Evolutionary conservation across 2,888 invertebrate genomes (phyloP), one percentile per base, ranked within the genome.

Genomic region (Drosophila bunnanda): DNA sequence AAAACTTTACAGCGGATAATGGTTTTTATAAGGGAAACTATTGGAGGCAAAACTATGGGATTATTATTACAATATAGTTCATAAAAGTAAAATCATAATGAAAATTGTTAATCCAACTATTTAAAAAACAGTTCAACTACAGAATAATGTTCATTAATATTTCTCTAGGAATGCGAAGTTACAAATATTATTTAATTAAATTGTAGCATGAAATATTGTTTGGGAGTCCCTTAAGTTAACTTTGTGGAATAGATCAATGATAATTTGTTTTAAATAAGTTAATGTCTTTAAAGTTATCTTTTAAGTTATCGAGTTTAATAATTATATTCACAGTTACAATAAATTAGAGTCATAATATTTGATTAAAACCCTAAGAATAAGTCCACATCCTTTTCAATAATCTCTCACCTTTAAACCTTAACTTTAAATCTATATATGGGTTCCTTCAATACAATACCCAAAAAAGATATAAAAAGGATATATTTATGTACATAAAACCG

Each of bases 401-500:
- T 10, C 15, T n/a, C 17, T 30, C 9, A n/a, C 20, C 9, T 44
- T 4, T 17, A 32, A 54, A 13, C 59, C 9, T 5, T 28, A n/a
- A 43, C 13, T 30, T 41, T 5, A 38, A 17, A 4, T 46, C 4
- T 6, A 4, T 8, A 25, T 56, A 6, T 10, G 36, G 36, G 0
- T 15, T 57, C 13, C 6, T n/a, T 17, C 0, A 10, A 15, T 13
- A 0, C 44, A 2, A 25, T 25, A 25, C 28, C n/a, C 10, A 0
- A 20, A 54, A 39, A 62, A 62, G 32, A 69, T 65, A 76, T 69
- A 32, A 57, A 70, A 69, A 41, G 28, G 9, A 54, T 54, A 54
- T 28, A 34, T 13, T 46, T 46, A 46, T 46, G 32, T 10, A 34
- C 15, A 34, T 15, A 30, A 28, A 55, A 87, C 83, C 75, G 70